phyloP scores from a whole-genome alignment of 2,797 vertebrate species.

The Macroramphosus scolopax region DNA sequence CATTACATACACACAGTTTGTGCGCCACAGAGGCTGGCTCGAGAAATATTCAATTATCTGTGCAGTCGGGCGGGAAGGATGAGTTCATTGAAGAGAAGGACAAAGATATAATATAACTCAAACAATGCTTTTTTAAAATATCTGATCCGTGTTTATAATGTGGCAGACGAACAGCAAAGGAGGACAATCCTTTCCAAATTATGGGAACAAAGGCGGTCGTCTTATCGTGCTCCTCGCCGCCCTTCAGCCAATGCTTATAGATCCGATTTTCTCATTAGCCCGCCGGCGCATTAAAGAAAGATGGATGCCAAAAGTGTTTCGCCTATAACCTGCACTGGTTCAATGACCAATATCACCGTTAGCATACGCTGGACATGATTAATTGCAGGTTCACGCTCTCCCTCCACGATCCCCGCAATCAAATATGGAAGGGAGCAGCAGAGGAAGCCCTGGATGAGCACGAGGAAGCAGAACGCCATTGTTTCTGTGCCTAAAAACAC shows the following conservation, averaged over 20 bases:
- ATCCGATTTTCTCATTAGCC: constrained; percentile 63
- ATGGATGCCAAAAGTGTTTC: constrained; percentile 37
- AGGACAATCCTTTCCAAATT: constrained; percentile 15
- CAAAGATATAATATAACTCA: constrained; percentile 9
- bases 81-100: constrained; percentile 11
- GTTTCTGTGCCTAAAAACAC: constrained; percentile 39
- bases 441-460: constrained; percentile 41
- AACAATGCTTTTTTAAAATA: constrained; percentile 7
- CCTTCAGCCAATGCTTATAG: constrained; percentile 45
- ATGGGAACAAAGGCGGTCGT: constrained; percentile 16
- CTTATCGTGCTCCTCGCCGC: constrained; percentile 24
- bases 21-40: constrained; percentile 49
- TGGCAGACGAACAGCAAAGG: constrained; percentile 14
- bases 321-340: constrained; percentile 23
- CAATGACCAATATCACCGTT: constrained; percentile 41
- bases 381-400: constrained; percentile 43
- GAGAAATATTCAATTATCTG: constrained; percentile 53
- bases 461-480: constrained; percentile 39
- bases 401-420: constrained; percentile 34
- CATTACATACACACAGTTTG: no score
- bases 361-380: constrained; percentile 52
- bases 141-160: constrained; percentile 3
- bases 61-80: constrained; percentile 21
- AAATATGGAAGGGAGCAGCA: constrained; percentile 45
- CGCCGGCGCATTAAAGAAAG: constrained; percentile 40